phyloP scores from a whole-genome alignment of 1,140 invertebrate species.

The Drosophila virilis region DNA sequence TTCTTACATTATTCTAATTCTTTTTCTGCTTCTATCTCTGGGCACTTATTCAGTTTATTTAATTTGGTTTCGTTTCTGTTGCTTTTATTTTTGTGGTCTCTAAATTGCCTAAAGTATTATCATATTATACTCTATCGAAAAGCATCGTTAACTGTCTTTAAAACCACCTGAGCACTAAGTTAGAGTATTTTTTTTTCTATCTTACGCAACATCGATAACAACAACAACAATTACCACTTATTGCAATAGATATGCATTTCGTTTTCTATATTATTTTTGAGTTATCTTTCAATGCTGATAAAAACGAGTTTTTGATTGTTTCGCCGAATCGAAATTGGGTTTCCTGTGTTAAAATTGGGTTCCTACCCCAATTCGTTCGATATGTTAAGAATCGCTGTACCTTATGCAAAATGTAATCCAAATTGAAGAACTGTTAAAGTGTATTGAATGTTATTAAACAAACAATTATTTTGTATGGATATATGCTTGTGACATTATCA shows the following conservation, averaged over 20 bases:
- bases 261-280: slow-evolving; percentile 1
- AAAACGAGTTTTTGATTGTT: not conserved
- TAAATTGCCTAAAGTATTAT: not conserved
- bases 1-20: not conserved
- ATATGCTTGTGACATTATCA: no score
- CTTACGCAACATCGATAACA: slow-evolving; percentile 25
- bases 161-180: not conserved
- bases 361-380: slow-evolving; percentile 1
- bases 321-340: slow-evolving; percentile 20
- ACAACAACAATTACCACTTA: slow-evolving; percentile 25
- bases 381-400: slow-evolving; percentile 18
- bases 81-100: slow-evolving; percentile 28
- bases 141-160: not conserved
- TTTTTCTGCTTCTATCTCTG: not conserved
- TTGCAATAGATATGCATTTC: slow-evolving; percentile 41
- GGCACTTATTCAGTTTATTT: slow-evolving; percentile 21
- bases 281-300: slow-evolving; percentile 37
- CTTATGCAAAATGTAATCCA: slow-evolving; percentile 1
- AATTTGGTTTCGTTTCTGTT: slow-evolving; percentile 36
- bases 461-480: not conserved
- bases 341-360: slow-evolving; percentile 16
- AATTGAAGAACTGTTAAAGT: not conserved
- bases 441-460: not conserved
- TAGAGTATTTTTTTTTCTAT: not conserved
- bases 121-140: not conserved